These are phyloP conservation scores for Crocidura indochinensis DNA, from an alignment of 2,797 vertebrate genomes.

Conservation along the genomic window DNA sequence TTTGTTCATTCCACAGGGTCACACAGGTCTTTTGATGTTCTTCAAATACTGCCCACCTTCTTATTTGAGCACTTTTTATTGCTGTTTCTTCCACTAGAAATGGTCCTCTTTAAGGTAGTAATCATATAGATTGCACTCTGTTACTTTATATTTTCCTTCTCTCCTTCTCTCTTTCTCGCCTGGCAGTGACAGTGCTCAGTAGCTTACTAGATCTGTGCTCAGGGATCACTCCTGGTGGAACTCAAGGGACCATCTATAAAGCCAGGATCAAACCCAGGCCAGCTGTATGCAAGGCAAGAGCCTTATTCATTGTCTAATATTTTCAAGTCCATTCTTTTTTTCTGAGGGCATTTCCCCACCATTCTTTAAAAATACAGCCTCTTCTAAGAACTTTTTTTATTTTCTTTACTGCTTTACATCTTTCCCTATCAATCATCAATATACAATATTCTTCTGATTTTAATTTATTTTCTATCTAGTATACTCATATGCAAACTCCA, in stretches of 20 bases:
- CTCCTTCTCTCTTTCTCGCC: no score
- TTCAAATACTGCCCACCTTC: not conserved
- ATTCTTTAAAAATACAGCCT: not conserved
- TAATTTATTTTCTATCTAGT: slow-evolving; percentile 5
- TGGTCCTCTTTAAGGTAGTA: not conserved
- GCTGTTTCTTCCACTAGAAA: not conserved
- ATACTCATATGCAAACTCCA: not conserved
- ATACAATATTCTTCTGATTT: not conserved
- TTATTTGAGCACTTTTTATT: not conserved
- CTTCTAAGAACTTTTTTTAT: not conserved
- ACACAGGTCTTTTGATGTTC: not conserved
- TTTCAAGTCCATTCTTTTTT: not conserved
- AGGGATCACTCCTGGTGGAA: no score
- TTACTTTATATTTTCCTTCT: not conserved
- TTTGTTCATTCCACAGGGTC: not conserved
- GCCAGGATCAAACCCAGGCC: no score
- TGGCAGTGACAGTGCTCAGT: no score
- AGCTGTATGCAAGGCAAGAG: no score
- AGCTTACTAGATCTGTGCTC: no score
- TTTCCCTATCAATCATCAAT: not conserved
- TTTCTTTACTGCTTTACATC: not conserved
- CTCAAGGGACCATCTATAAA: no score
- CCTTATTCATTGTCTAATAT: no score
- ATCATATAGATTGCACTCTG: not conserved
- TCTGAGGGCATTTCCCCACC: not conserved